Evolutionary conservation across 2,888 invertebrate species (phyloP), one percentile per base, ranked within the genome.

Genomic region (Drosophila atripex): DNA sequence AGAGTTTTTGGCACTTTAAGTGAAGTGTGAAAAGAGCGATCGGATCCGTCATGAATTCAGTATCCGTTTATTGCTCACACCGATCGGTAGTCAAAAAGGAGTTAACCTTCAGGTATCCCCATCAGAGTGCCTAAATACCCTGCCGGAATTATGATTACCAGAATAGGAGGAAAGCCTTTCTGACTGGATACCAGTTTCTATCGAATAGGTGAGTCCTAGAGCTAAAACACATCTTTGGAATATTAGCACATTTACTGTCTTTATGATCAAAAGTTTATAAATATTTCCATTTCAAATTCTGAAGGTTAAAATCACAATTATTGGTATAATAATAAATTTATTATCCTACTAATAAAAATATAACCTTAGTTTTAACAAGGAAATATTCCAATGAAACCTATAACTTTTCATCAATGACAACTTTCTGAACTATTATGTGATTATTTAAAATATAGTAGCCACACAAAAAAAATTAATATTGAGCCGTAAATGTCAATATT

Each of bases 21-120:
- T 75, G 77, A 85, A 73, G 80, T 87, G 83, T 83, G 75, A 86
- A 87, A 76, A 75, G 73, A 85, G 65, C 58, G 64, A 53, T 59
- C 59, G 68, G 54, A 68, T 41, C 55, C 51, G 49, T 28, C 68
- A 57, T 72, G 64, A 52, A 71, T 75, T 87, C 77, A 86, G 86
- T 86, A 86, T 80, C 76, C 75, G 77, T 72, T 80, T 83, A 80
- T 76, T 78, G 75, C 54, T 78, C 77, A 74, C 52, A 60, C 75
- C 61, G 79, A 77, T 52, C 76, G 74, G 75, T 38, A 59, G 66
- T 53, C 51, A 52, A 47, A 51, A 47, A 59, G 54, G 41, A 41
- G 28, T 49, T 18, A 35, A 14, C 9, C 35, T n/a, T 35, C 8
- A 39, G 12, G 11, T 14, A 53, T 43, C 11, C 8, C 4, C 43